A percentile compares a stretch with the other conserved stretches of the same genome.
Evolutionary conservation across 2,797 vertebrate species (phyloP).

Genomic region (Chrosomus eos): DNA sequence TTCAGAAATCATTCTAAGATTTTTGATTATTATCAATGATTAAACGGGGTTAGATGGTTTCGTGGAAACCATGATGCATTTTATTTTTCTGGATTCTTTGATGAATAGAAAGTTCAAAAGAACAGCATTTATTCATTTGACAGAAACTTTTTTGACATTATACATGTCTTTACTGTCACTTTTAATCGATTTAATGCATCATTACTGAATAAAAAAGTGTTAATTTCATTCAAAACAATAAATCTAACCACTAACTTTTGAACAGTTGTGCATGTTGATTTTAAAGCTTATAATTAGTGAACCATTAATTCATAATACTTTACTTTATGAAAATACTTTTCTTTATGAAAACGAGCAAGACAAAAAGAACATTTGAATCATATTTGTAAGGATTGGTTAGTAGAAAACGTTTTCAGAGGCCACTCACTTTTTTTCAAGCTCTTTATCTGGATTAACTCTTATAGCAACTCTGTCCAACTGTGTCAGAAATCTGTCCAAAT

Average conservation of each 20-base stretch:
- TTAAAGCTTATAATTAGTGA: background rate
- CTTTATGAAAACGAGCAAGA: too few relatives aligned
- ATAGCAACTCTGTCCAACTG: background rate
- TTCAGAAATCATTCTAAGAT: background rate
- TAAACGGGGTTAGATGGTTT: too few relatives aligned
- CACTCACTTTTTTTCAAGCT: background rate
- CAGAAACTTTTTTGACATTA: background rate
- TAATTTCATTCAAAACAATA: background rate
- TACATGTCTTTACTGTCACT: background rate
- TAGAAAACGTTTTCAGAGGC: background rate
- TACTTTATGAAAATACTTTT: too few relatives aligned
- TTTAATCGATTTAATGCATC: background rate
- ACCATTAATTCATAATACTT: background rate
- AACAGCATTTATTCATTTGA: background rate
- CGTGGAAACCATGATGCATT: too few relatives aligned
- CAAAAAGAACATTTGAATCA: background rate
- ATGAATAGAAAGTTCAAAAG: too few relatives aligned
- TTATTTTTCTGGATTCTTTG: too few relatives aligned
- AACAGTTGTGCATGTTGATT: background rate
- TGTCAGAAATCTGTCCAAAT: constrained; percentile 9
- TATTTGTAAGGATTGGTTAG: background rate
- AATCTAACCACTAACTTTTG: background rate
- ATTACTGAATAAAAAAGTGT: background rate
- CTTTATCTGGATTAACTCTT: background rate
- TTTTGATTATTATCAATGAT: too few relatives aligned